phyloP scores from a whole-genome alignment of 2,888 invertebrate species.

The Drosophila tanythrix region DNA sequence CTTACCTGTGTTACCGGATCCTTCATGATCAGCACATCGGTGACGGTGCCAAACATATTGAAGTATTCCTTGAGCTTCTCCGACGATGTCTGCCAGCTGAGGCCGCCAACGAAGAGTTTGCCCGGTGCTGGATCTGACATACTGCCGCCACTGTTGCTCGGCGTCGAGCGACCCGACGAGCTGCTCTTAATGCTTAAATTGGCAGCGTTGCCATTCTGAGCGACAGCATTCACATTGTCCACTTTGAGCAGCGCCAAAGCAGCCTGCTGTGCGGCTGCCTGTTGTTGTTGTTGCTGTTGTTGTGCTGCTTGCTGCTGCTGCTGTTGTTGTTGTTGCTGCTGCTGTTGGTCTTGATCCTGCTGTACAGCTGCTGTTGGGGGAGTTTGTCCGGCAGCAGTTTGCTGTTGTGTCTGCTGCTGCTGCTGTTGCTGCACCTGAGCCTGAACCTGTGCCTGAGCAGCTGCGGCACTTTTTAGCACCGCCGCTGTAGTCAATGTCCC shows the following conservation, averaged over 20 bases:
- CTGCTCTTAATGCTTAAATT: conserved; percentile 85
- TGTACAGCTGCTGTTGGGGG: conserved; percentile 52
- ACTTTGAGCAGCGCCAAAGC: conserved; percentile 68
- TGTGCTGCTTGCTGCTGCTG: conserved; percentile 44
- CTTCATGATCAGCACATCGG: conserved; percentile 97
- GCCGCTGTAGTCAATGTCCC: conserved; percentile 83
- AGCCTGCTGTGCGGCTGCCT: conserved; percentile 65
- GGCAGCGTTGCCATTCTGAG: conserved; percentile 57
- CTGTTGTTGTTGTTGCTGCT: conserved; percentile 65
- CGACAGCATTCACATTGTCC: conserved; percentile 59
- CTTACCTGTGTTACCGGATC: conserved; percentile 96
- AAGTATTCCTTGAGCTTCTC: conserved; percentile 97
- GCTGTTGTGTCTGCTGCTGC: conserved; percentile 54
- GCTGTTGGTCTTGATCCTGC: conserved; percentile 59
- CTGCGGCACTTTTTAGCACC: conserved; percentile 80
- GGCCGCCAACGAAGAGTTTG: conserved; percentile 95
- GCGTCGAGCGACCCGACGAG: conserved; percentile 92
- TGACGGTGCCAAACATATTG: conserved; percentile 95
- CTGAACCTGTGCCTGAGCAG: conserved; percentile 80
- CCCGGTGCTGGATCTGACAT: conserved; percentile 90
- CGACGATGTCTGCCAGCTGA: conserved; percentile 96
- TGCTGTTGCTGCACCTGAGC: conserved; percentile 71
- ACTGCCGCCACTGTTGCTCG: conserved; percentile 86
- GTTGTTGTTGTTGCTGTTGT: conserved; percentile 67
- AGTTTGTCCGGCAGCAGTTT: conserved; percentile 45